Conservation (phyloP, 2,888 invertebrate genomes). For the Mantis religiosa region DNA sequence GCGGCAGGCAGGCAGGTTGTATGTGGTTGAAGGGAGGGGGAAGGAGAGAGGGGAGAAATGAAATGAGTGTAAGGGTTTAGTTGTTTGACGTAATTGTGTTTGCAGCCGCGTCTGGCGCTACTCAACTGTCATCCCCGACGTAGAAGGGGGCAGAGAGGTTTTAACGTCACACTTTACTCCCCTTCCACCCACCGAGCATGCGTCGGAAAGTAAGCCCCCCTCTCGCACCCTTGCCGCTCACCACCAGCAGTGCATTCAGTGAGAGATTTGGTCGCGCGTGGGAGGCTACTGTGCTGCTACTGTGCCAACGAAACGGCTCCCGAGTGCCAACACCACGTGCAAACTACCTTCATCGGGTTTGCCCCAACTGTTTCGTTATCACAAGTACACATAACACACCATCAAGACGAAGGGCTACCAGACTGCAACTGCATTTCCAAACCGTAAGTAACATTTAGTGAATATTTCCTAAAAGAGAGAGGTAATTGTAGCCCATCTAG, state of each 20-base stretch:
- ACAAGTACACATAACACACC: neutral
- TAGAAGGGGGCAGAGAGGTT: neutral
- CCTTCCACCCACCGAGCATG: slow-evolving; percentile 28
- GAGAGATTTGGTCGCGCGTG: neutral
- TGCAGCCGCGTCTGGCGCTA: neutral
- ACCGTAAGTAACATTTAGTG: neutral
- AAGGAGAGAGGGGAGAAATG: neutral
- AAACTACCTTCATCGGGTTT: neutral
- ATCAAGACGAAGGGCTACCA: neutral
- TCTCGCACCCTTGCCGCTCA: neutral
- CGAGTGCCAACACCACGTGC: neutral
- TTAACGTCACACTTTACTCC: slow-evolving; percentile 5
- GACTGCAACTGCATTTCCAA: neutral
- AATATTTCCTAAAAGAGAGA: too few relatives aligned
- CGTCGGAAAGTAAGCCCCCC: slow-evolving; percentile 19
- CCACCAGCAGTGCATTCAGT: neutral
- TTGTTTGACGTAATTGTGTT: slow-evolving; percentile 23
- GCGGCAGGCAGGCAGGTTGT: neutral
- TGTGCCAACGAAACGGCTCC: neutral
- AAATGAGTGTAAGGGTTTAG: slow-evolving; percentile 18
- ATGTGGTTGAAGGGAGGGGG: neutral
- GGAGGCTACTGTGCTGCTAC: neutral
- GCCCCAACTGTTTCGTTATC: neutral
- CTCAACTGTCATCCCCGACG: neutral
- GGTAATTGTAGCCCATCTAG: too few relatives aligned